Evolutionary conservation across 2,113 vertebrate species (phyloP).

Genomic region (Thymallus thymallus): DNA sequence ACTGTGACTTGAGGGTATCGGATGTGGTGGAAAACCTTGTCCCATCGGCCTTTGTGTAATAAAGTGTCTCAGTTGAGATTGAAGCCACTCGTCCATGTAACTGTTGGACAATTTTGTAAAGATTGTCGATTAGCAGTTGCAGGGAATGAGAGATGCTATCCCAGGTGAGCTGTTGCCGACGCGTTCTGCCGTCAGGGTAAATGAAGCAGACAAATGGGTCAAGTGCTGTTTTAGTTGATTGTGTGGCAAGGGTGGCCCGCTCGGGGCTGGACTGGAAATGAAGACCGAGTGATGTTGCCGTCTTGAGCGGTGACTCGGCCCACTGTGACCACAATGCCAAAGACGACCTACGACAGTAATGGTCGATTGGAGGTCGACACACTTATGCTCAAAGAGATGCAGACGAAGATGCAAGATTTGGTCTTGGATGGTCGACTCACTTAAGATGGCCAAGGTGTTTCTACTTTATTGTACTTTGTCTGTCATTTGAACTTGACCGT

Average conservation of each 20-base stretch:
- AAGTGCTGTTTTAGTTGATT: slow-evolving; percentile 41
- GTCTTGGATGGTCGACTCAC: background rate
- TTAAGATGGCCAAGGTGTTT: background rate
- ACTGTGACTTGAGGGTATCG: background rate
- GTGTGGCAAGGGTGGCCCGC: slow-evolving; percentile 26
- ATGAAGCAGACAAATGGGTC: slow-evolving; percentile 47
- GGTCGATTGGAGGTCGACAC: background rate
- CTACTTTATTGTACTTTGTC: background rate
- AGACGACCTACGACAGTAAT: background rate
- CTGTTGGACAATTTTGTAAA: slow-evolving; percentile 18
- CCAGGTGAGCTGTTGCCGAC: slow-evolving; percentile 31
- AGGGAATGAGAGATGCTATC: slow-evolving; percentile 33
- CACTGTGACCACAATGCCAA: background rate
- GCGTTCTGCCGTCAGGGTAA: slow-evolving; percentile 24
- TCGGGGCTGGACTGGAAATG: background rate
- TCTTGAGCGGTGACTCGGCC: background rate
- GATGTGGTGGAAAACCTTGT: slow-evolving; percentile 2
- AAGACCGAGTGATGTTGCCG: background rate
- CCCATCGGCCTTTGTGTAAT: slow-evolving; percentile 20
- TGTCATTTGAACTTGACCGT: background rate
- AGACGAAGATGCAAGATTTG: background rate
- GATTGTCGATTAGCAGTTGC: slow-evolving; percentile 34
- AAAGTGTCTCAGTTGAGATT: slow-evolving; percentile 25
- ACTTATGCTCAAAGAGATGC: background rate
- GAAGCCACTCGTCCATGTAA: slow-evolving; percentile 27